Evolutionary conservation across 2,797 vertebrate species (phyloP), one percentile per base, ranked within the genome.

Genomic region (Gastrophryne carolinensis): DNA sequence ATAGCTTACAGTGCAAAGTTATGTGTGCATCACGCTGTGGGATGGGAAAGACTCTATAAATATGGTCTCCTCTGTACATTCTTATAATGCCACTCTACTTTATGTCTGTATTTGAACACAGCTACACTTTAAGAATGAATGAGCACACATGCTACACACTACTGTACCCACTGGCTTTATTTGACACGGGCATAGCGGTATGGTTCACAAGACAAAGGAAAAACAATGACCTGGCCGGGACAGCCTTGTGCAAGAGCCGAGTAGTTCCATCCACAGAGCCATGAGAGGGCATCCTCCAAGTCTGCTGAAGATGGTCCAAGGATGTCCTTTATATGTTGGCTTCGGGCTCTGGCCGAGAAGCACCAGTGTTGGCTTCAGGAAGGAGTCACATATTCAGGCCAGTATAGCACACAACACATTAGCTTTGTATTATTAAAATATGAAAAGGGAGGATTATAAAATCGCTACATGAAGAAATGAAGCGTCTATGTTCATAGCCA

Each of bases 141-240:
- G 1, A 35, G 15, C 17, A 60, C 21, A 53, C 11, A 21, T 2
- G 7, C 26, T 9, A 4, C 27, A 52, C 15, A 68, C 17, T 41
- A 69, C n/a, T n/a, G n/a, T n/a, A n/a, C 56, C 56, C 64, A 69
- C 37, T 54, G 23, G 23, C 44, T 75, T 75, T 75, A 75, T 75
- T 75, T 26, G 60, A 60, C 39, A 49, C 12, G 35, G 27, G 23
- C 32, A 63, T 35, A 44, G 61, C 72, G 64, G 61, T 8, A 56
- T 47, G 60, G 49, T 49, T 65, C 27, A 75, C 57, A 52, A 69
- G 54, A 67, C 37, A 67, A 60, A 34, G 30, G 32, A 67, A 21
- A 35, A 52, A 41, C 15, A 41, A 53, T 21, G 26, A 66, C 47
- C 44, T 13, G 44, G n/a, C n/a, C n/a, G n/a, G n/a, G n/a, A n/a